Evolutionary conservation across 1,140 invertebrate species (phyloP).

Genomic region (Charaxes varanes): DNA sequence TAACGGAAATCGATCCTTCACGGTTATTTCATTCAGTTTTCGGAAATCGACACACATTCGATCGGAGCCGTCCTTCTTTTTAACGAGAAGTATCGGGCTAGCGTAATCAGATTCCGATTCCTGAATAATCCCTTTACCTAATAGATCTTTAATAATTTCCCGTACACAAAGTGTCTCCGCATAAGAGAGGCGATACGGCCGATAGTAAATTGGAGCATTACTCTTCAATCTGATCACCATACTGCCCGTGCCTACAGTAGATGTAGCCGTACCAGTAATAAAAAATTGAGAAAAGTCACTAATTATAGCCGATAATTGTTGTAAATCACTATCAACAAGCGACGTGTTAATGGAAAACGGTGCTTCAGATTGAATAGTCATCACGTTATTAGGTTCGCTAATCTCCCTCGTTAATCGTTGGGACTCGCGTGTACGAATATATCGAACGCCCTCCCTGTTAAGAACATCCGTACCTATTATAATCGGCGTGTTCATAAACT

Average conservation of each 20-base stretch:
- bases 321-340: neutral
- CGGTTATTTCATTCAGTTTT: constrained; percentile 6
- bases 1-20: constrained; percentile 11
- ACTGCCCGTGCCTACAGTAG: constrained; percentile 6
- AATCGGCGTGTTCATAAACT: neutral
- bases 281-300: constrained; percentile 4
- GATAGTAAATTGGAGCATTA: constrained; percentile 3
- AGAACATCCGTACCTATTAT: constrained; percentile 3
- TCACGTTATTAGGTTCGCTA: neutral
- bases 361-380: neutral
- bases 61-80: constrained; percentile 9
- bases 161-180: constrained; percentile 5
- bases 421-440: neutral
- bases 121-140: constrained; percentile 6
- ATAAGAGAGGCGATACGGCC: constrained; percentile 6
- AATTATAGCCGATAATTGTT: neutral
- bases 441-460: constrained; percentile 1
- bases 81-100: constrained; percentile 9
- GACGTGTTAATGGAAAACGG: neutral
- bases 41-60: constrained; percentile 12
- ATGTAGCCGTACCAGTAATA: constrained; percentile 3
- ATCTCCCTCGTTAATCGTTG: too few species aligned
- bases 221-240: constrained; percentile 1
- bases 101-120: constrained; percentile 8
- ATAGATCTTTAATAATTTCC: constrained; percentile 4